A percentile compares a stretch with the other conserved stretches of the same genome.
These are phyloP conservation scores for Shargacucullia verbasci DNA, from an alignment of 2,888 invertebrate species.

Conservation along the genomic window DNA sequence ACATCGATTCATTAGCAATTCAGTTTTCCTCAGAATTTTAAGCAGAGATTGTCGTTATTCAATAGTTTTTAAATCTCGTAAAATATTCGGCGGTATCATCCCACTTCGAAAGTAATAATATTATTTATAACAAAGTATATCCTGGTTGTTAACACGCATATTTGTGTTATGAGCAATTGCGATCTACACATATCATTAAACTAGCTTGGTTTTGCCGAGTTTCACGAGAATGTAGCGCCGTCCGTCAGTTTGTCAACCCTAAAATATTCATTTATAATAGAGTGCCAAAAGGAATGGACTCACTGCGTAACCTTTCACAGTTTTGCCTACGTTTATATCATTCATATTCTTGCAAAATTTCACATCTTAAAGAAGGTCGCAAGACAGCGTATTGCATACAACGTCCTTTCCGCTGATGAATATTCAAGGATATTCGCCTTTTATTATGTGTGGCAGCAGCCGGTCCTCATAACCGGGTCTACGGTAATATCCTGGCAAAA, in stretches of 20 bases:
- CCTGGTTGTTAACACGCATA: constrained; percentile 46
- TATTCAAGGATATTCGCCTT: constrained; percentile 51
- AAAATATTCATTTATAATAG: constrained; percentile 29
- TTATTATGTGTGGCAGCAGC: constrained; percentile 49
- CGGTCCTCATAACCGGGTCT: constrained; percentile 41
- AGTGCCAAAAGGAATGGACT: constrained; percentile 18
- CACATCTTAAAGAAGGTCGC: constrained; percentile 24
- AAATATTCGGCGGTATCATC: too few relatives aligned
- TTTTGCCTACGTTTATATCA: constrained; percentile 22
- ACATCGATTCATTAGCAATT: too few relatives aligned
- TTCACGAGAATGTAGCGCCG: constrained; percentile 21
- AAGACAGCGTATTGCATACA: constrained; percentile 47
- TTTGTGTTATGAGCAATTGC: constrained; percentile 38
- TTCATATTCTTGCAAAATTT: constrained; percentile 33
- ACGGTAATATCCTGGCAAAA: constrained; percentile 41
- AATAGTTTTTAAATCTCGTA: constrained; percentile 6
- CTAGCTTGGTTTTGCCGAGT: constrained; percentile 44
- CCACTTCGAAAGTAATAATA: constrained; percentile 40
- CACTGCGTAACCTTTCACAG: constrained; percentile 17
- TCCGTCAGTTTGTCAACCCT: constrained; percentile 22
- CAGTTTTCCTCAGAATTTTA: not conserved
- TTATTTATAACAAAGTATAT: constrained; percentile 54
- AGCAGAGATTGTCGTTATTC: not conserved
- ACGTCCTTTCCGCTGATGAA: constrained; percentile 43
- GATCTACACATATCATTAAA: constrained; percentile 39